Conservation (phyloP, 2,113 vertebrate genomes). For the Lamprologus lemairii region DNA sequence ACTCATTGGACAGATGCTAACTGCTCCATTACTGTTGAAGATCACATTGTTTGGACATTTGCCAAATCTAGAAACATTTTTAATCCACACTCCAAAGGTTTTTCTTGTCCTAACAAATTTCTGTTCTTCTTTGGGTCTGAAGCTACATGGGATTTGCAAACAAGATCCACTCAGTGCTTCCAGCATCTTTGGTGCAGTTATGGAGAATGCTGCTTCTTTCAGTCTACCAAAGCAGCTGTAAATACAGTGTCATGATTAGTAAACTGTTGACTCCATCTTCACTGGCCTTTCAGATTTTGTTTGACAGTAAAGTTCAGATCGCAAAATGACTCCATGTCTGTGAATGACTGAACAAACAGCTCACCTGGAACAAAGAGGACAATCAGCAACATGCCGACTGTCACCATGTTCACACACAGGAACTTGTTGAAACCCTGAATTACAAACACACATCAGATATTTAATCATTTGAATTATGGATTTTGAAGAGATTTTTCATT, state of each 20-base stretch:
- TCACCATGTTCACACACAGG: not conserved
- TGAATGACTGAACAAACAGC: not conserved
- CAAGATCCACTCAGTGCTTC: not conserved
- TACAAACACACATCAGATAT: not conserved
- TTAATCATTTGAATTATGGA: not conserved
- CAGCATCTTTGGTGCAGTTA: not conserved
- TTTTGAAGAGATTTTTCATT: not conserved
- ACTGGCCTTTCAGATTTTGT: not conserved
- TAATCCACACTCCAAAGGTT: not conserved
- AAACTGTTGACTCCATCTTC: not conserved
- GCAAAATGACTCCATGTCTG: not conserved
- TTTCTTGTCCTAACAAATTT: not conserved
- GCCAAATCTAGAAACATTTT: not conserved
- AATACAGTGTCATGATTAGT: not conserved
- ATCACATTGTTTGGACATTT: fast-evolving
- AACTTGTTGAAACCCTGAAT: not conserved
- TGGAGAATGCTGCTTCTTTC: no score
- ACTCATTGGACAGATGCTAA: fast-evolving
- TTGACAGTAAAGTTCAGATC: fast-evolving
- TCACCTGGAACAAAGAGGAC: not conserved
- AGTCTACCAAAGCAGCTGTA: not conserved
- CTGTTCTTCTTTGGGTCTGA: fast-evolving
- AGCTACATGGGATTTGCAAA: not conserved
- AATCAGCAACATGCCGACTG: not conserved
- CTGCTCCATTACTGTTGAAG: fast-evolving